These are phyloP conservation scores for Limosa lapponica DNA, from an alignment of 2,797 vertebrate genomes.

Conservation along the genomic window DNA sequence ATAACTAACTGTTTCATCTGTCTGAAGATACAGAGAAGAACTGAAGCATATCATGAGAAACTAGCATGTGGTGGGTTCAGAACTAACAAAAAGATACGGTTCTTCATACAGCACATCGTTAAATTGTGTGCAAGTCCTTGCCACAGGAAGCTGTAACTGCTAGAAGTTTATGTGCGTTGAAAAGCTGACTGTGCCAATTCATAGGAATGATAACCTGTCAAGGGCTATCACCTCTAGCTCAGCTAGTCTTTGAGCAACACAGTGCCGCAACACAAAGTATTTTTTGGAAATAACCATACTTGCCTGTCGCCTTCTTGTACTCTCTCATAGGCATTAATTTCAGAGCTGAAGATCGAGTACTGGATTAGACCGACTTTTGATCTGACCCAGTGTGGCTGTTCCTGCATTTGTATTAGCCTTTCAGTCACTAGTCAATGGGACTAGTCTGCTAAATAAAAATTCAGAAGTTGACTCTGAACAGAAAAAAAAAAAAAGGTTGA, in stretches of 20 bases:
- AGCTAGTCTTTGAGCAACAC: neutral
- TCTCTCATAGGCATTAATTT: neutral
- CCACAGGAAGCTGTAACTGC: neutral
- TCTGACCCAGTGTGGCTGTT: neutral
- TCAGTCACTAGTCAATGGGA: neutral
- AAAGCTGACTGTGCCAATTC: neutral
- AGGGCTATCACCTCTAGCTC: neutral
- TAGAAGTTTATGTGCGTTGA: fast-evolving
- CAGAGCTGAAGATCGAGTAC: neutral
- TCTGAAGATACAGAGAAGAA: neutral
- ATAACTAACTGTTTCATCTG: neutral
- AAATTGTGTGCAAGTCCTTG: neutral
- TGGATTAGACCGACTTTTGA: neutral
- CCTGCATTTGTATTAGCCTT: neutral
- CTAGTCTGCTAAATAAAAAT: neutral
- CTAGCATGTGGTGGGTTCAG: neutral
- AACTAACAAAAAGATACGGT: neutral
- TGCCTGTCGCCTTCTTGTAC: neutral
- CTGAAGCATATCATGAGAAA: neutral
- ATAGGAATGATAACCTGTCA: neutral
- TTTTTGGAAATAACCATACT: neutral
- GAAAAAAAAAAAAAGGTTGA: neutral
- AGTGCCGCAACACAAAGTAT: neutral
- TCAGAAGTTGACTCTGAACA: neutral
- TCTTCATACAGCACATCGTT: neutral